Base-by-base conservation (phyloP, 2,113 vertebrate species). In the Erythrocercus mccallii region DNA sequence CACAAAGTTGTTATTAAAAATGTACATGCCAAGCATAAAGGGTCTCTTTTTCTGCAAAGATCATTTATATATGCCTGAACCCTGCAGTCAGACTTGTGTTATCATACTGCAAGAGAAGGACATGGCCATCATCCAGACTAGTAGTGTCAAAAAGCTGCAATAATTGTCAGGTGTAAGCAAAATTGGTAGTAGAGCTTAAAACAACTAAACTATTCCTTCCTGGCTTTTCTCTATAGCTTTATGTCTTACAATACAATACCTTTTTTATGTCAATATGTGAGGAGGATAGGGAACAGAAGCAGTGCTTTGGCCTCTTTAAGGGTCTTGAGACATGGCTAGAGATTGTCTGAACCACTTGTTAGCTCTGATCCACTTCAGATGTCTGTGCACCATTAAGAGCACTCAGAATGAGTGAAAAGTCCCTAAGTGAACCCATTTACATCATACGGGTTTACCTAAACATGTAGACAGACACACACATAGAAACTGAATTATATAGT, bases 221-320 rank as follows among this genome's bases (percentile, higher is more conserved):
- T 72, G 53, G 10, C 5, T 82, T 71, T 88, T 66, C 35, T 84
- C 12, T 47, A 14, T 15, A 64, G 23, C 25, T 45, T 80, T 54
- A 37, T 15, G 45, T 12, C 61, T 57, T 33, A 40, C 13, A 31
- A 56, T 37, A 38, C 18, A 81, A 18, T 10, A 50, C 6, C 21
- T 28, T 47, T 60, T 70, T 69, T 38, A 65, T 16, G 35, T 40
- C 24, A 38, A 4, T 5, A 6, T 24, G 15, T 12, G 33, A 65
- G 33, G 47, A 80, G 15, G 18, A 60, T 20, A 12, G 23, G 22
- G 19, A 56, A 45, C 28, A 84, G 31, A n/a, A 87, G 12, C 0
- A 1, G 18, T 18, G n/a, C 35, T 82, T 61, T 0, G 0, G 27
- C 23, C 38, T 71, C 42, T 42, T 70, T 21, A 68, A 64, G 47